Conservation (phyloP, 2,113 vertebrate species). For the Pollachius pollachius region DNA sequence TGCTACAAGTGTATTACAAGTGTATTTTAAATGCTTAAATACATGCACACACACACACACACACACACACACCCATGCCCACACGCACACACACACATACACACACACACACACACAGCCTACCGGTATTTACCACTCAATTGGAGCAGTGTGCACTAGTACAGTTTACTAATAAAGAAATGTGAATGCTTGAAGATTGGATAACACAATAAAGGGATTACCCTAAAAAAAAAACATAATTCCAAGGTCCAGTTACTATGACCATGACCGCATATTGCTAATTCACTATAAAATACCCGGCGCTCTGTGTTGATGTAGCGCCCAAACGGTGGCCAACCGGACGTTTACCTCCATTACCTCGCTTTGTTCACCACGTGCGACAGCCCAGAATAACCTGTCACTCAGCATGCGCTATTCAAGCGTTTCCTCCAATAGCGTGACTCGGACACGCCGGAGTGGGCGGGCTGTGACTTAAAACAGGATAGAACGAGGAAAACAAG, state of each 20-base stretch:
- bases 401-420: constrained; percentile 59
- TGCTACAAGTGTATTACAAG: neutral
- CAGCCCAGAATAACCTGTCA: constrained; percentile 69
- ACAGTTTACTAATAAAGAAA: too few species aligned
- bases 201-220: too few species aligned
- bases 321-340: constrained; percentile 30
- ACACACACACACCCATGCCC: neutral
- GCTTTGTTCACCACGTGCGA: constrained; percentile 57
- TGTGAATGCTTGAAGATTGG: too few species aligned
- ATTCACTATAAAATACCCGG: constrained; percentile 3
- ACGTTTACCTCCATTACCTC: constrained; percentile 67
- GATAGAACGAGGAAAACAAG: constrained; percentile 71
- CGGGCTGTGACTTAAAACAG: constrained; percentile 60
- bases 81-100: constrained; percentile 1
- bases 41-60: neutral
- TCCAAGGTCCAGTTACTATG: too few species aligned
- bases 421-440: constrained; percentile 74
- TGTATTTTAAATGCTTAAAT: neutral
- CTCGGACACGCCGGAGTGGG: constrained; percentile 35
- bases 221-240: too few species aligned
- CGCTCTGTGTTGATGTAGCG: constrained; percentile 48
- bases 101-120: neutral
- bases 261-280: neutral
- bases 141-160: too few species aligned
- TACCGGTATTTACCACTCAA: neutral